These are phyloP conservation scores for Matsumyia berberina DNA, from an alignment of 2,888 invertebrate species.

Conservation along the genomic window DNA sequence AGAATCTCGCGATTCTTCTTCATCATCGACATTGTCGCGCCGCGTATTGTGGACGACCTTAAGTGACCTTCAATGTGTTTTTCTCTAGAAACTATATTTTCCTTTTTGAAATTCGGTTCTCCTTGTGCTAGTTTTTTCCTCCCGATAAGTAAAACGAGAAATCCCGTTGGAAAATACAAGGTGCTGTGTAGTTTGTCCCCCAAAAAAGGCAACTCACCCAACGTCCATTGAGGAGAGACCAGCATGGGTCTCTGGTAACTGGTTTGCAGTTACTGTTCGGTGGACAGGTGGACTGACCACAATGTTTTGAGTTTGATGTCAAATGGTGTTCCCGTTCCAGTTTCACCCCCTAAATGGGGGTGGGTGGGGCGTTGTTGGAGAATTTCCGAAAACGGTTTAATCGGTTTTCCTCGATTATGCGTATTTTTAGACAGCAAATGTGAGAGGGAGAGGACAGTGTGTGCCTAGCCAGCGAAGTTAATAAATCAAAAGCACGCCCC, in stretches of 20 bases:
- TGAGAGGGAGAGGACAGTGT: conserved; percentile 20
- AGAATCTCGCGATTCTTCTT: conserved; percentile 56
- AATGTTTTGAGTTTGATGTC: conserved; percentile 65
- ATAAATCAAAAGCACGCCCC: conserved; percentile 58
- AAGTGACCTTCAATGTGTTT: conserved; percentile 78
- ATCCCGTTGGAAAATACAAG: conserved; percentile 32
- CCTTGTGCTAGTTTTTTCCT: conserved; percentile 41
- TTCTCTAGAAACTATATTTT: conserved; percentile 46
- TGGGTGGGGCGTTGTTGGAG: conserved; percentile 46
- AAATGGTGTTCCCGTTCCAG: conserved; percentile 7
- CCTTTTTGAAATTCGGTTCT: conserved; percentile 1
- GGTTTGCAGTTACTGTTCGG: conserved; percentile 15
- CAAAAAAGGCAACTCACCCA: too few relatives aligned
- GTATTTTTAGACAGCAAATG: conserved; percentile 70
- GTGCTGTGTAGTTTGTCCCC: not conserved
- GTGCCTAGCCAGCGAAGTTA: conserved; percentile 46
- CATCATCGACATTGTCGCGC: conserved; percentile 45
- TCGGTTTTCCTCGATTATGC: conserved; percentile 60
- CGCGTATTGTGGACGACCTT: conserved; percentile 77
- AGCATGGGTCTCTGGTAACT: conserved; percentile 7
- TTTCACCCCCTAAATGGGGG: conserved; percentile 58
- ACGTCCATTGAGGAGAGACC: not conserved
- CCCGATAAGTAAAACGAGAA: conserved; percentile 49
- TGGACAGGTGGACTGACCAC: conserved; percentile 8
- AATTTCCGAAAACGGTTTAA: conserved; percentile 31